Evolutionary conservation across 2,797 vertebrate genomes (phyloP), one percentile per base, ranked within the genome.

Genomic region (Semaprochilodus insignis): DNA sequence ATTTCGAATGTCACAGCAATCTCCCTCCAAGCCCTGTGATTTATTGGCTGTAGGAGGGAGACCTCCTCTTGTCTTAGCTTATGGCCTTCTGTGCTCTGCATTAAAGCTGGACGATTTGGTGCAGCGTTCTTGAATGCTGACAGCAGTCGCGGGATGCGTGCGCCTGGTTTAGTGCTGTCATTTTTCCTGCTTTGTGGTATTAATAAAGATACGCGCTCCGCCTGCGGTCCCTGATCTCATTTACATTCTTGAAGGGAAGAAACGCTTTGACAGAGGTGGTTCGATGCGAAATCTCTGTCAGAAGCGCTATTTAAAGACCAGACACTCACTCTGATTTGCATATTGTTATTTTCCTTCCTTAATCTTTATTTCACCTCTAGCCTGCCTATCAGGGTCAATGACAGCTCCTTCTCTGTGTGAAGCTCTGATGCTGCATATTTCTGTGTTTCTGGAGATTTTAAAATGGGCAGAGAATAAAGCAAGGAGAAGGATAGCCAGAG

Each of bases 171-270:
- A 31, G 36, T 52, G 71, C 60, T 84, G 83, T 62, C 59, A 71
- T 21, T 83, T 60, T 69, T 51, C 21, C 27, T n/a, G 74, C 55
- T 65, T 80, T 80, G 59, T 65, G 70, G 59, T 67, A 73, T 63
- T 63, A 65, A 60, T 80, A 65, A 74, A 72, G 36, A 62, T 63
- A 71, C 21, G 3, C 21, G 7, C 71, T 83, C 54, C 60, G 44
- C n/a, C 23, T n/a, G 27, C 36, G 55, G 44, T 74, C 63, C 74
- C 70, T 17, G 10, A 63, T 81, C 69, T 82, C 57, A 82, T 82
- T 75, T 82, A 57, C 76, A 82, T 74, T 54, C 84, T 74, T 82
- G 57, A 82, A 75, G 51, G 31, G 48, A 82, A 55, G 55, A 52
- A 71, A 44, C 31, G 19, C 65, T 85, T 82, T 78, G 76, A 75